Base-by-base conservation (phyloP, 1,140 invertebrate species). In the Drosophila obscura region DNA sequence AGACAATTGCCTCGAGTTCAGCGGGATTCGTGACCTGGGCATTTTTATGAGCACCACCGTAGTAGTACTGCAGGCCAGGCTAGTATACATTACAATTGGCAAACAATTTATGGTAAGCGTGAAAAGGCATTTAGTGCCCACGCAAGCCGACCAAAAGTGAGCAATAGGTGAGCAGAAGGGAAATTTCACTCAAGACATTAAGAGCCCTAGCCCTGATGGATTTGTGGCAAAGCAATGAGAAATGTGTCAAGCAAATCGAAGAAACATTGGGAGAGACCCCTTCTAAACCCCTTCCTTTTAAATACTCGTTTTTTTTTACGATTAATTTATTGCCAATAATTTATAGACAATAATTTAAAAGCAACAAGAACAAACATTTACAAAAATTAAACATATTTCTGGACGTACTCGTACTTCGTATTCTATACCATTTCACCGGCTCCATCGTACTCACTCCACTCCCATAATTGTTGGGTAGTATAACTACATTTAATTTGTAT, bases 281-380 rank as follows among this genome's bases (percentile, higher is more conserved):
- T 19, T 19, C 19, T 19, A 19, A 19, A 19, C 1, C 2, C 1
- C 2, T 19, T 19, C 19, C 19, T 19, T 19, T 8, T 1, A 19
- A 49, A 11, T 31, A 2, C 19, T 51, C 1, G 0, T 19, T 19
- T 19, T 43, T 3, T 31, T 53, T 13, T 31, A 61, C 15, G 52
- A 68, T 81, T 68, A 81, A 28, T 83, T 79, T 84, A 84, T 84
- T 84, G 65, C 49, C 48, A 80, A 80, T 64, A 49, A 55, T 65
- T 61, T 35, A 78, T 61, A 50, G 46, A 87, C 62, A 72, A 72
- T 31, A 71, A 65, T 56, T 64, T 44, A 35, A 74, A 79, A 48
- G 56, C 63, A 67, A 80, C 68, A 80, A 65, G 64, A 66, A 63
- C 76, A 79, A 78, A 74, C 78, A 66, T 65, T 52, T 68, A 77